phyloP scores from a whole-genome alignment of 2,888 invertebrate genomes.

The Erannis defoliaria region DNA sequence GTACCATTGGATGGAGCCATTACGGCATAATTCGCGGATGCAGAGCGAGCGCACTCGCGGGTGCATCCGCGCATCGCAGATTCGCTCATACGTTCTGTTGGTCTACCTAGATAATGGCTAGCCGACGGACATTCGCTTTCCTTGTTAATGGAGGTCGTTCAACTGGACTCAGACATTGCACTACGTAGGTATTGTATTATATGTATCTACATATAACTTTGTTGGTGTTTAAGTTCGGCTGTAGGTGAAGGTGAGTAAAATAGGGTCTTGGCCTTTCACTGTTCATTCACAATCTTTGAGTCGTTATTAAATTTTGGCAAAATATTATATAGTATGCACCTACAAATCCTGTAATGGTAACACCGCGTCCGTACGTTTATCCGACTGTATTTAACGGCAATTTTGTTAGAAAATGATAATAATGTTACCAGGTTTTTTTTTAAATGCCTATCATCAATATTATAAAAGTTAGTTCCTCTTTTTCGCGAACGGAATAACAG shows the following conservation, averaged over 20 bases:
- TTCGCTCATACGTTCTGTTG: conserved; percentile 64
- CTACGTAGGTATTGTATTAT: background rate
- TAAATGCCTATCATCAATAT: no score
- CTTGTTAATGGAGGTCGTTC: conserved; percentile 68
- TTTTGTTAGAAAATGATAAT: no score
- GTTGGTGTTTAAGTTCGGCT: background rate
- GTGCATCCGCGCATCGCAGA: conserved; percentile 65
- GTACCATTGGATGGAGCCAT: conserved; percentile 8
- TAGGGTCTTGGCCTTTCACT: conserved; percentile 13
- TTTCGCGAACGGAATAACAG: no score
- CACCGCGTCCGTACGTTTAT: no score
- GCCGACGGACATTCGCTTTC: conserved; percentile 59
- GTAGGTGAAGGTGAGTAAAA: conserved; percentile 11
- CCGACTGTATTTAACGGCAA: no score
- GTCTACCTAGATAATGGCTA: conserved; percentile 64
- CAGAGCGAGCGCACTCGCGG: conserved; percentile 43
- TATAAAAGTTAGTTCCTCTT: no score
- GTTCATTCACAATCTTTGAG: conserved; percentile 5
- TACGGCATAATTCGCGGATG: conserved; percentile 39
- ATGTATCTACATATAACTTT: background rate
- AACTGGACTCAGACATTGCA: conserved; percentile 50
- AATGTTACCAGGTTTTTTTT: no score
- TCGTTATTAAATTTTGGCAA: background rate
- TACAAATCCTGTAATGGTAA: no score
- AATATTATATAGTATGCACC: no score